phyloP scores from a whole-genome alignment of 2,113 vertebrate species.

The Aphyosemion australe region DNA sequence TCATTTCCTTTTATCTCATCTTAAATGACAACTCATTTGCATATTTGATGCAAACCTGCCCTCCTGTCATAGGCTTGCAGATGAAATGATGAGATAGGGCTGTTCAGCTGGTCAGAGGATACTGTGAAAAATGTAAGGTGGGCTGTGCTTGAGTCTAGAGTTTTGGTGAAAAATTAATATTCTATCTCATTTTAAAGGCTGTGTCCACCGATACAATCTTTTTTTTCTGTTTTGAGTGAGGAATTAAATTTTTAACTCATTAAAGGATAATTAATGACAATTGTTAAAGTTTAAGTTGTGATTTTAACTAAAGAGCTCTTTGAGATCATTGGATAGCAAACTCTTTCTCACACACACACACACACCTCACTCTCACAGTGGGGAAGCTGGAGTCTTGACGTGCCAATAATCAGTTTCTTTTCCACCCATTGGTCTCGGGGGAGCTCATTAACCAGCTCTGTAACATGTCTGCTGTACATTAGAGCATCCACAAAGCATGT shows the following conservation, averaged over 20 bases:
- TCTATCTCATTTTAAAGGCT: constrained; percentile 9
- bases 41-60: constrained; percentile 51
- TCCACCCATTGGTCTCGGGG: constrained; percentile 24
- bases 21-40: constrained; percentile 32
- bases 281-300: too few relatives aligned
- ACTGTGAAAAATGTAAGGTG: neutral
- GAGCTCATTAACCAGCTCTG: constrained; percentile 45
- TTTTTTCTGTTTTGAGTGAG: neutral
- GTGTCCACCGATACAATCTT: neutral
- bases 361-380: constrained; percentile 38
- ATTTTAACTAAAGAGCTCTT: too few relatives aligned
- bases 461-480: constrained; percentile 29
- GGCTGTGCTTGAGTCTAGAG: neutral
- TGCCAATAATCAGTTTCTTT: constrained; percentile 47
- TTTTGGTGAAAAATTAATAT: constrained; percentile 18
- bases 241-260: neutral
- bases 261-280: too few relatives aligned
- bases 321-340: constrained; percentile 6
- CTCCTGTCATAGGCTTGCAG: constrained; percentile 23
- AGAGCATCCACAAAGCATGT: constrained; percentile 25
- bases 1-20: constrained; percentile 35
- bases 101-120: neutral
- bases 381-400: constrained; percentile 36
- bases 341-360: neutral
- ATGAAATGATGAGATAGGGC: constrained; percentile 32